Percentiles rank a stretch among this genome's conserved stretches.
phyloP scores from a whole-genome alignment of 2,888 invertebrate genomes.

The Folsomia candida region DNA sequence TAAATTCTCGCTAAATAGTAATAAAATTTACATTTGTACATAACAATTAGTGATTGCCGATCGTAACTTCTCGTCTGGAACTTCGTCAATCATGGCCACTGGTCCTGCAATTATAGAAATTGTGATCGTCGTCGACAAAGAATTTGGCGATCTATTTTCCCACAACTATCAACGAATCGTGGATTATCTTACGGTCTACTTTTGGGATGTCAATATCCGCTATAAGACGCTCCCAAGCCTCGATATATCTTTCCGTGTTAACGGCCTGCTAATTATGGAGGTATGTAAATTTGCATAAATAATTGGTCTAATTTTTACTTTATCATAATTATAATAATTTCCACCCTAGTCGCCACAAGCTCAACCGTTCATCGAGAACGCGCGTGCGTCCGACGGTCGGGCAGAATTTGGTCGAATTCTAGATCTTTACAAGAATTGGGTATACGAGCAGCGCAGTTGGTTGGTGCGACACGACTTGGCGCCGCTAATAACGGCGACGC shows the following conservation, averaged over 20 bases:
- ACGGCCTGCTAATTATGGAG: constrained; percentile 26
- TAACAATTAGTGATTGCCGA: too few relatives aligned
- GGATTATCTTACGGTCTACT: too few relatives aligned
- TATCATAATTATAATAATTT: too few relatives aligned
- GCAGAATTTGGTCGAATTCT: constrained; percentile 35
- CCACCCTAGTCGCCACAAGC: constrained; percentile 12
- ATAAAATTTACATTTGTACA: too few relatives aligned
- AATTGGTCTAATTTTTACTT: background rate
- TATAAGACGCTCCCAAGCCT: constrained; percentile 31
- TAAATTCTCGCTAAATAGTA: too few relatives aligned
- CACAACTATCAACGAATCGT: too few relatives aligned
- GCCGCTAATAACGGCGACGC: constrained; percentile 25
- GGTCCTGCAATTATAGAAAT: background rate
- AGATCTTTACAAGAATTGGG: constrained; percentile 23
- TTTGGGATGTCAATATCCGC: constrained; percentile 39
- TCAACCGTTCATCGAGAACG: constrained; percentile 42
- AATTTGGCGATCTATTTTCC: too few relatives aligned
- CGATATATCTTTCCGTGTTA: constrained; percentile 27
- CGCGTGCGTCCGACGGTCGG: constrained; percentile 35
- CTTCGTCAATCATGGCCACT: background rate
- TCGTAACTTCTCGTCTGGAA: too few relatives aligned
- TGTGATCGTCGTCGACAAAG: background rate
- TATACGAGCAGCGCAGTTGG: constrained; percentile 17
- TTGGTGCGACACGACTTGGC: constrained; percentile 35
- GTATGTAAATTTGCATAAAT: background rate